phyloP scores from a whole-genome alignment of 2,888 invertebrate genomes.

The Augochlorella aurata region DNA sequence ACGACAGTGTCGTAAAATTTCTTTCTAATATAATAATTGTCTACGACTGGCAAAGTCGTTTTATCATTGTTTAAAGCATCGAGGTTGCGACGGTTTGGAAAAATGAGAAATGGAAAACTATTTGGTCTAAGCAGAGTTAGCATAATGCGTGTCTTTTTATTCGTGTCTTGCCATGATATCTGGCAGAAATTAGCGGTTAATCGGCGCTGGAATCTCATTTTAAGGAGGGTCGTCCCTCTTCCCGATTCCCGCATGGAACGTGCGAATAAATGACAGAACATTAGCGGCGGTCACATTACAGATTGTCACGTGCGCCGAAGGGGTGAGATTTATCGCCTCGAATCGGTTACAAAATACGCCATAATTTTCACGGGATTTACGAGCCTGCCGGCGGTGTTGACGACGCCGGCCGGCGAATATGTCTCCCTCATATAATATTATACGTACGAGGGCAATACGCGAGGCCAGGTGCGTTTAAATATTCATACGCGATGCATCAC shows the following conservation, averaged over 20 bases:
- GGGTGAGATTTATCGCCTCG: constrained; percentile 70
- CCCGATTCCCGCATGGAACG: constrained; percentile 20
- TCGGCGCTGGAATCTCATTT: constrained; percentile 27
- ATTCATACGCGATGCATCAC: constrained; percentile 66
- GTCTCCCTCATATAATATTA: constrained; percentile 48
- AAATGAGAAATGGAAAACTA: too few relatives aligned
- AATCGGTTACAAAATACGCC: constrained; percentile 71
- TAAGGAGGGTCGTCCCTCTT: not conserved
- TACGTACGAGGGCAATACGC: constrained; percentile 45
- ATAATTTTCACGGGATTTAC: constrained; percentile 68
- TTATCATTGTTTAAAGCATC: not conserved
- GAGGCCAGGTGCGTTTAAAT: constrained; percentile 59
- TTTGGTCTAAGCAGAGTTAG: not conserved
- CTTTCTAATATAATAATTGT: not conserved
- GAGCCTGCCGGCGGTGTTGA: constrained; percentile 57
- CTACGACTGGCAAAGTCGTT: not conserved
- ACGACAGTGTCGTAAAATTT: not conserved
- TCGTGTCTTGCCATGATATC: not conserved
- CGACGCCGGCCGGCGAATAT: constrained; percentile 46
- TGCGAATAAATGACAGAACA: constrained; percentile 60
- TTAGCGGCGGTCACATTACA: constrained; percentile 61
- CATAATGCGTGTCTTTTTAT: constrained; percentile 8
- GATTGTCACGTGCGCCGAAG: constrained; percentile 42
- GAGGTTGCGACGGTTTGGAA: not conserved
- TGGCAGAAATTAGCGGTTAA: constrained; percentile 24